Conservation (phyloP, 2,797 vertebrate species). For the Sarcoramphus papa region DNA sequence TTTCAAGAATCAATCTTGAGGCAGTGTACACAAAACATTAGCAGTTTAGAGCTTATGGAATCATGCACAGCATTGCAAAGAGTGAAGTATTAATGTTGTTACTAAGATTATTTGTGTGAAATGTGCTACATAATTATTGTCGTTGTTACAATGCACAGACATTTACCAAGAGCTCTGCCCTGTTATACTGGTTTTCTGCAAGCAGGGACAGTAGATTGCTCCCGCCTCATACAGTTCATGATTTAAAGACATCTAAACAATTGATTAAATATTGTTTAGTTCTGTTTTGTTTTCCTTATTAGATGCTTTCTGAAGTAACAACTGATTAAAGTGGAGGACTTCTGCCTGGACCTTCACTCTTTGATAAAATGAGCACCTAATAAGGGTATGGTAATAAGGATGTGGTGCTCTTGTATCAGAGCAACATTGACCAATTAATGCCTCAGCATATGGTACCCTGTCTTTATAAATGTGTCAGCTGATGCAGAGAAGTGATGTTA, state of each 20-base stretch:
- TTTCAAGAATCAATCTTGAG: background rate
- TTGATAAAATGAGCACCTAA: background rate
- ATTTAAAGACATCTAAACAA: background rate
- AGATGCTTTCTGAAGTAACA: background rate
- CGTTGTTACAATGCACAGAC: background rate
- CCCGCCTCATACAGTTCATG: background rate
- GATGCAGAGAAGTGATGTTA: background rate
- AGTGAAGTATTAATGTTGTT: background rate
- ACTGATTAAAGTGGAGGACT: background rate
- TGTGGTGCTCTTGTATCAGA: background rate
- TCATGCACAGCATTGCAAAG: background rate
- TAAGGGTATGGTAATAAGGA: background rate
- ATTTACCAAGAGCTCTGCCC: background rate
- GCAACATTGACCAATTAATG: background rate
- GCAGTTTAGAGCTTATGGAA: background rate
- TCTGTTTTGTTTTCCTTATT: background rate
- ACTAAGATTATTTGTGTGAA: background rate
- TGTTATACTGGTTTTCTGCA: background rate
- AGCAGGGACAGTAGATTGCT: background rate
- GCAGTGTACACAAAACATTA: background rate
- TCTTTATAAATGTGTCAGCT: background rate
- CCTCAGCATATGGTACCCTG: background rate
- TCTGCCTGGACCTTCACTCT: background rate
- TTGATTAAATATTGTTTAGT: background rate
- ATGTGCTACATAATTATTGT: background rate